Conservation (phyloP, 2,113 vertebrate genomes). For the Sylvicapra grimmia region DNA sequence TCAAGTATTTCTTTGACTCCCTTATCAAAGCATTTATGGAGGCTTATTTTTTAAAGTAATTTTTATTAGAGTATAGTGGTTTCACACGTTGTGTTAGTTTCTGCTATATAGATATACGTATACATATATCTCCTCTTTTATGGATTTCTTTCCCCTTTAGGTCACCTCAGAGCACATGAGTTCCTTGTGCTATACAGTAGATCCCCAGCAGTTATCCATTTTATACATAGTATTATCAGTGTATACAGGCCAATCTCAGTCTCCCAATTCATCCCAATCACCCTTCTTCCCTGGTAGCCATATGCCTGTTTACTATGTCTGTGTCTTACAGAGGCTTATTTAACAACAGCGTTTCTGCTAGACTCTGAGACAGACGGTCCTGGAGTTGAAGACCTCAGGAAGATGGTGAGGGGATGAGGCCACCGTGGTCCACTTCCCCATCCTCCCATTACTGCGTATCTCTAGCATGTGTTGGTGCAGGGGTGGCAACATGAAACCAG, state of each 20-base stretch:
- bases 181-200: background rate
- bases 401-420: rapidly evolving
- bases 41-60: background rate
- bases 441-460: rapidly evolving
- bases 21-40: background rate
- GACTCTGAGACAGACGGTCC: rapidly evolving
- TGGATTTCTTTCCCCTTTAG: background rate
- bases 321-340: background rate
- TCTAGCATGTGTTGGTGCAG: rapidly evolving
- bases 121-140: background rate
- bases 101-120: background rate
- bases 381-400: background rate
- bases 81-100: background rate
- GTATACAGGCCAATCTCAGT: background rate
- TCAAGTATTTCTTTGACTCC: background rate
- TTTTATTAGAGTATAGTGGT: background rate
- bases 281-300: background rate
- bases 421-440: rapidly evolving
- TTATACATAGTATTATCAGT: background rate
- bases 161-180: background rate
- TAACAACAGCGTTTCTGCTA: background rate
- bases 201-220: background rate
- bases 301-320: rapidly evolving
- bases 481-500: background rate
- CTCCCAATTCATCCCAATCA: background rate